These are phyloP conservation scores for Epizoanthus ramosus DNA, from an alignment of 92 coral and sea anemone genomes.

Conservation along the genomic window DNA sequence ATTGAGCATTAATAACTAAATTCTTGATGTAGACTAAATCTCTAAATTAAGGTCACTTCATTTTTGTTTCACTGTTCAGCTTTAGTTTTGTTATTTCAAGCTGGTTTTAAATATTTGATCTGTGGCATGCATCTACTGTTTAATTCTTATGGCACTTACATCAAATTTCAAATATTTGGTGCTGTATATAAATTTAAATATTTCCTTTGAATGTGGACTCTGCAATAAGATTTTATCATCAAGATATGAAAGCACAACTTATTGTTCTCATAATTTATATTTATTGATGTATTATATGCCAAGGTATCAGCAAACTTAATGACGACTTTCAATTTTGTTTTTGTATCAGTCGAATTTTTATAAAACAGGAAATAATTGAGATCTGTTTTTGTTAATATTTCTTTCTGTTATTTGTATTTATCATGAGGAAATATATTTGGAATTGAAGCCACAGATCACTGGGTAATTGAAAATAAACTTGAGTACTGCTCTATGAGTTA, in stretches of 20 bases:
- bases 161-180: neutral
- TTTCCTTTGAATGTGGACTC: neutral
- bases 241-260: neutral
- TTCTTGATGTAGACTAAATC: neutral
- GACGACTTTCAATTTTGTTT: neutral
- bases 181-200: neutral
- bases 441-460: neutral
- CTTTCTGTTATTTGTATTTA: neutral
- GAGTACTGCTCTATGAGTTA: no score
- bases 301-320: neutral
- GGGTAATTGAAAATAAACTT: neutral
- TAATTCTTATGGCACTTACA: slow-evolving; percentile 1
- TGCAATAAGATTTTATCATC: neutral
- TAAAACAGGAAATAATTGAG: neutral
- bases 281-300: no score
- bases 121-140: neutral
- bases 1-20: slow-evolving; percentile 7
- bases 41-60: slow-evolving; percentile 2
- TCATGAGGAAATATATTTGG: neutral
- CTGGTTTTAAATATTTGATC: neutral
- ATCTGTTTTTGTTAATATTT: neutral
- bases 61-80: neutral
- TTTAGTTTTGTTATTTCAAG: neutral
- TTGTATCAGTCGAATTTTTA: neutral
- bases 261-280: neutral